Evolutionary conservation across 1,140 invertebrate species (phyloP).

Genomic region (Brachionus asplanchnoidis): DNA sequence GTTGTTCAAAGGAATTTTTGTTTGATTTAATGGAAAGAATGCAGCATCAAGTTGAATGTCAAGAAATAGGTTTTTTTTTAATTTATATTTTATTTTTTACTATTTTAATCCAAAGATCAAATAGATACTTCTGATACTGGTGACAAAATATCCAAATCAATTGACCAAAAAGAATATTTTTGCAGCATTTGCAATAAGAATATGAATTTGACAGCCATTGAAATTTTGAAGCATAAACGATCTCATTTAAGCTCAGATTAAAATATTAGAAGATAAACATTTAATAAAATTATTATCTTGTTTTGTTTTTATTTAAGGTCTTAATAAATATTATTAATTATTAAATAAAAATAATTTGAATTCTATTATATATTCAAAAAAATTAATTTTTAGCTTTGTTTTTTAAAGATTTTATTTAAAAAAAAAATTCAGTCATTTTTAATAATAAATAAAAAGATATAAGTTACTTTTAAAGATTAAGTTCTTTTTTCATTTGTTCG

Average conservation of each 20-base stretch:
- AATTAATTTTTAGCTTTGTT: too few species aligned
- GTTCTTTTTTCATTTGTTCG: constrained; percentile 47
- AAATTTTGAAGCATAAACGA: constrained; percentile 20
- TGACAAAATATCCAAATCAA: not conserved
- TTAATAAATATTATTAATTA: not conserved
- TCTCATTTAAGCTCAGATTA: constrained; percentile 10
- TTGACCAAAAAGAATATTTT: not conserved
- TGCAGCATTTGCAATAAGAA: not conserved
- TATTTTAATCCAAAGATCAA: not conserved
- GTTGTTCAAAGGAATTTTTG: constrained; percentile 2
- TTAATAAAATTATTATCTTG: too few species aligned
- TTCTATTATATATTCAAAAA: not conserved
- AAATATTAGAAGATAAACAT: not conserved
- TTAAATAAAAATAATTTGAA: not conserved
- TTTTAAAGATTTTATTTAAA: not conserved
- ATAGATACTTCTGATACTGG: not conserved
- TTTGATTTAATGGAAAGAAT: constrained; percentile 19
- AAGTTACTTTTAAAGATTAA: not conserved
- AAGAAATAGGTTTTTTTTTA: not conserved
- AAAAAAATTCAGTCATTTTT: not conserved
- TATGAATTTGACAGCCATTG: constrained; percentile 4
- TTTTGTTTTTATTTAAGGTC: not conserved
- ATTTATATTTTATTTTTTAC: too few species aligned
- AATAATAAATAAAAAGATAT: too few species aligned
- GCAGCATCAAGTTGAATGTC: constrained; percentile 36